A percentile compares a stretch with the other conserved stretches of the same genome.
Conservation (phyloP, 2,888 invertebrate species). For the Lycophotia porphyrea region DNA sequence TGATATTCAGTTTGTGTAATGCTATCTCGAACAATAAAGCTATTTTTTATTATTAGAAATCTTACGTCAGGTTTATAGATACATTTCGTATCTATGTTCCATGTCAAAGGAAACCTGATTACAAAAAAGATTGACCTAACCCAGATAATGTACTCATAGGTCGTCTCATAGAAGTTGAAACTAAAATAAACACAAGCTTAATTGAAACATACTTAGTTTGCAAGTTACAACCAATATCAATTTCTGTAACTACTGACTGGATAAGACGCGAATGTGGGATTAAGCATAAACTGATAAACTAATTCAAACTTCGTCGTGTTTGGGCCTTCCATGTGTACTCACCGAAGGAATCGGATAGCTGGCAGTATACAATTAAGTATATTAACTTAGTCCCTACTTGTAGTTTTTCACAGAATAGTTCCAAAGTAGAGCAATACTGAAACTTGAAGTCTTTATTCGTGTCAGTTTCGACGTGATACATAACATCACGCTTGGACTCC, state of each 20-base stretch:
- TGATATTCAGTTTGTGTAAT: too few relatives aligned
- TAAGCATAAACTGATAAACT: constrained; percentile 41
- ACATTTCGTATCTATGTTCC: too few relatives aligned
- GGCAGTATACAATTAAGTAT: not conserved
- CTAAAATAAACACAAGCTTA: not conserved
- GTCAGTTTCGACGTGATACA: not conserved
- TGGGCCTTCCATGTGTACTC: not conserved
- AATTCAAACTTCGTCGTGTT: constrained; percentile 53
- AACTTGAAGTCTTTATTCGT: constrained; percentile 2
- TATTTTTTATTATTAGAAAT: too few relatives aligned
- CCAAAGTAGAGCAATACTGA: constrained; percentile 22
- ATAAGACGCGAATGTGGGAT: constrained; percentile 41
- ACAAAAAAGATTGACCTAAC: too few relatives aligned
- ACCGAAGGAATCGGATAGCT: constrained; percentile 19
- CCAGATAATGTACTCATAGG: not conserved
- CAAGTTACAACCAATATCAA: constrained; percentile 36
- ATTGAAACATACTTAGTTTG: constrained; percentile 24
- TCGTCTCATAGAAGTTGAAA: not conserved
- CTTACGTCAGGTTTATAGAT: too few relatives aligned
- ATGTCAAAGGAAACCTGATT: too few relatives aligned
- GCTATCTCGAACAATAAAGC: too few relatives aligned
- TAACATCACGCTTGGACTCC: not conserved
- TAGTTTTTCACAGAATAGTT: constrained; percentile 31
- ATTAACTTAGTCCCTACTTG: not conserved
- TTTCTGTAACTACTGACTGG: constrained; percentile 44